Evolutionary conservation across 2,888 invertebrate species (phyloP).

Genomic region (Hyles lineata): DNA sequence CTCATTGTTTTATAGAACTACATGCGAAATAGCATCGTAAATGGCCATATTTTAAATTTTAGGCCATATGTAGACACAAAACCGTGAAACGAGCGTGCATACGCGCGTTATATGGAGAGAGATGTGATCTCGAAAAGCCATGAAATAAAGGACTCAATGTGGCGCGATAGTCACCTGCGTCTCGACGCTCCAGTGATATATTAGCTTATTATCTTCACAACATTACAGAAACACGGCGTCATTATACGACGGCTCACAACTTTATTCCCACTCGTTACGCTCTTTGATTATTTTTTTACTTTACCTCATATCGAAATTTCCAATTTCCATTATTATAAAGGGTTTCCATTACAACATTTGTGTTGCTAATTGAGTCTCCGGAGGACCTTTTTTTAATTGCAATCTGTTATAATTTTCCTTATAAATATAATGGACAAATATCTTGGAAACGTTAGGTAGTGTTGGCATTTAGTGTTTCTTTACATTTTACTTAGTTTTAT

Average conservation of each 20-base stretch:
- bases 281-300: conserved; percentile 57
- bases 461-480: neutral
- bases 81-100: conserved; percentile 68
- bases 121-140: conserved; percentile 65
- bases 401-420: neutral
- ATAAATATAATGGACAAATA: neutral
- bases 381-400: conserved; percentile 39
- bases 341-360: conserved; percentile 62
- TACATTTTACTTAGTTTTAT: neutral
- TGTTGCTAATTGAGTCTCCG: conserved; percentile 53
- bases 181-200: conserved; percentile 50
- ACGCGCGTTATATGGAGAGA: conserved; percentile 36
- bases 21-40: neutral
- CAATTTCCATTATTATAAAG: conserved; percentile 72
- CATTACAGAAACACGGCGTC: conserved; percentile 53
- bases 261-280: conserved; percentile 48
- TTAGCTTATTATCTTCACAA: conserved; percentile 57
- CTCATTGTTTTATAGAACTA: neutral
- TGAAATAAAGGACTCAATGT: conserved; percentile 64
- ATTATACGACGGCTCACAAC: conserved; percentile 51
- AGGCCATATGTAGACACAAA: conserved; percentile 47
- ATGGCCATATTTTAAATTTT: neutral
- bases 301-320: conserved; percentile 58
- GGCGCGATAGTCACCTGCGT: conserved; percentile 59
- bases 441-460: neutral